Base-by-base conservation (phyloP, 2,888 invertebrate species). In the Amblyjoppa proteus region DNA sequence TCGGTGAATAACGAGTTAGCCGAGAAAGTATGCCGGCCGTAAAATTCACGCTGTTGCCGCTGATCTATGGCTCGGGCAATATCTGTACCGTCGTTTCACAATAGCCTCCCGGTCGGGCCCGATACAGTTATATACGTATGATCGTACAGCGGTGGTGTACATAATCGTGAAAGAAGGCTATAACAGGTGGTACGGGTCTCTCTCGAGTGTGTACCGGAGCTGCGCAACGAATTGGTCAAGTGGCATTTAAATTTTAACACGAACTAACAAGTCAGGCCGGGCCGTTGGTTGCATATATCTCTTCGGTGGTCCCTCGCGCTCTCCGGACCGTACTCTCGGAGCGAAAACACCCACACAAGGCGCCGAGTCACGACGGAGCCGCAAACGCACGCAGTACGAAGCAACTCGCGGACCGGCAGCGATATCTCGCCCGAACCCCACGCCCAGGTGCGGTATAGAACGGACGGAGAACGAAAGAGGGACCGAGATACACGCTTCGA, bases 221-320 rank as follows among this genome's bases (percentile, higher is more conserved):
- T 73, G 87, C 89, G 89, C 88, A 88, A 90, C 90, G 89, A 91
- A 90, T 91, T 89, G 91, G 90, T 92, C 91, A 90, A 91, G 91
- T 90, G 91, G 89, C 89, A 90, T 90, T 91, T 91, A 89, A 88
- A 89, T 91, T 91, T 90, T 88, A 91, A 88, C 87, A 86, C 88
- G 79, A 76, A 80, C 82, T 74, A 76, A 82, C 75, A 76, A 85
- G 76, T 82, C 82, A 85, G 45, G 76, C 85, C 79, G 73, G 68
- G 68, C 75, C 71, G 56, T 76, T 76, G 49, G 75, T 79, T 58
- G 68, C 73, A 64, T 64, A 71, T 66, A 31, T 31, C 6, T 58
- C 49, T 69, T 45, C 28, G 31, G 34, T 31, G 28, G 31, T 81
- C 70, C 61, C 61, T 76, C 49, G 74, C 38, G 38, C 61, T 75